Conservation (phyloP, 1,140 invertebrate genomes). For the Papilio xuthus region DNA sequence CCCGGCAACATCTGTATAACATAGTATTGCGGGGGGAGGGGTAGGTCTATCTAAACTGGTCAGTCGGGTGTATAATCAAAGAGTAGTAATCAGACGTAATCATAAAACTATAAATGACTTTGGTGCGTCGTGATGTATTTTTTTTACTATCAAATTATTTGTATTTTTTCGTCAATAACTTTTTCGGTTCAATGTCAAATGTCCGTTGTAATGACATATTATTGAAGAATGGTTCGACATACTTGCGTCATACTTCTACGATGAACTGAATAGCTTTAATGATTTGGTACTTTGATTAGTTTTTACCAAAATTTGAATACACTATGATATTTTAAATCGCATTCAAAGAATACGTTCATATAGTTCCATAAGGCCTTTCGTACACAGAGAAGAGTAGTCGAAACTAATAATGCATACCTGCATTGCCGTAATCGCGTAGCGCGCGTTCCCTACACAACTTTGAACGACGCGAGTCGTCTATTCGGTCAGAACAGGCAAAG, state of each 20-base stretch:
- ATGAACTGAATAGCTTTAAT: background rate
- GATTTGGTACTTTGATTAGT: background rate
- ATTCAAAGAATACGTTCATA: no score
- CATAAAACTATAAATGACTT: conserved; percentile 64
- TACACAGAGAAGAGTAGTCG: no score
- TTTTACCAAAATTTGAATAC: background rate
- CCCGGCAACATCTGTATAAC: conserved; percentile 37
- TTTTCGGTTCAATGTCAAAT: conserved; percentile 67
- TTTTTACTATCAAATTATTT: conserved; percentile 66
- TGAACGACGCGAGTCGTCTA: no score
- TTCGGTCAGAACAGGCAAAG: no score
- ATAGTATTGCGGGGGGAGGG: conserved; percentile 36
- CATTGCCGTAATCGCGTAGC: no score
- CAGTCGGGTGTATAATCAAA: conserved; percentile 61
- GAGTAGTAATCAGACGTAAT: conserved; percentile 74
- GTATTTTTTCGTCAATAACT: conserved; percentile 53
- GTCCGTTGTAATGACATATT: conserved; percentile 70
- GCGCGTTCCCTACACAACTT: no score
- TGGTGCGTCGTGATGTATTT: conserved; percentile 54
- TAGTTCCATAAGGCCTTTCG: no score
- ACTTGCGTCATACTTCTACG: background rate
- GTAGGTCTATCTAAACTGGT: conserved; percentile 52
- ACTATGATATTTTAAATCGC: no score
- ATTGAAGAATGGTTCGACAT: conserved; percentile 47
- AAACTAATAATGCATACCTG: no score